Base-by-base conservation (phyloP, 2,888 invertebrate species). In the Drosophila koepferae region DNA sequence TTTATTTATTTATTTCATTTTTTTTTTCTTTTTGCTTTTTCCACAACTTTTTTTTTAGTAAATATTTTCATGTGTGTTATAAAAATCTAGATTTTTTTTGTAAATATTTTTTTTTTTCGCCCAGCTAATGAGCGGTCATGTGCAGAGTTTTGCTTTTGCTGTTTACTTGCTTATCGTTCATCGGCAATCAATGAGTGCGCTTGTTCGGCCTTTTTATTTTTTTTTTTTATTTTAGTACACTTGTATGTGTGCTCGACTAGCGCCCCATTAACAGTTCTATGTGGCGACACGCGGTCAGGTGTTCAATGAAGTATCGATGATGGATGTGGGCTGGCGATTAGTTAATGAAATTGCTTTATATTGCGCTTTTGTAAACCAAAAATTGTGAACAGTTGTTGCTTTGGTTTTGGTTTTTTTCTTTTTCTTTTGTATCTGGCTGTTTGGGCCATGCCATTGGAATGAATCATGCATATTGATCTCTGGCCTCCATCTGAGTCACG, bases 381-480 rank as follows among this genome's bases (percentile, higher is more conserved):
- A 74, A 49, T 49, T 49, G n/a, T 31, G 31, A n/a, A n/a, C 49
- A 31, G 5, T 34, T 28, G n/a, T 53, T 46, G 28, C 20, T 34
- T 51, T 54, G 18, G 4, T 10, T 12, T 20, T 2, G 14, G 7
- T 14, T 14, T 46, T 16, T 16, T 16, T 9, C 9, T 36, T 9
- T 41, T 41, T 46, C 14, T 3, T 7, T 46, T 3, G 14, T 23
- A 0, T 20, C 6, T 46, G 38, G 18, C 18, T 23, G 20, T 12
- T 28, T 38, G 51, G 64, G 41, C 46, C 78, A 81, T 84, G 73
- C 86, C 86, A 72, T 61, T 81, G 71, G 70, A 73, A 86, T 84
- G 84, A 84, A 78, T 84, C 84, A 84, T 80, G 78, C 73, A 78
- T 85, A 83, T 86, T 86, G 86, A 83, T 81, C 86, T 81, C 77